phyloP scores from a whole-genome alignment of 2,797 vertebrate genomes.

The Dallia pectoralis region DNA sequence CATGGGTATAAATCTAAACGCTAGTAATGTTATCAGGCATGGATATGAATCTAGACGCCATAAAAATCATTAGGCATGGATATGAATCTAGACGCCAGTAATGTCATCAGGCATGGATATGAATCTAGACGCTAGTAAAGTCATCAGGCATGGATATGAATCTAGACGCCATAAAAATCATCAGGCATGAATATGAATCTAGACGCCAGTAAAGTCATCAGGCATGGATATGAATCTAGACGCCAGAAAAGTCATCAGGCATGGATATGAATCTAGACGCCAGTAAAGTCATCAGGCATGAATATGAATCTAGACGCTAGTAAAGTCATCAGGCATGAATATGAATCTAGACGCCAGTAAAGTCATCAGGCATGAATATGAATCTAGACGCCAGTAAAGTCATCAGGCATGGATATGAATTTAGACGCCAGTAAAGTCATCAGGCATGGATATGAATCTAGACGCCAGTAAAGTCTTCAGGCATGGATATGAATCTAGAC shows the following conservation, averaged over 20 bases:
- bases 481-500: too few relatives aligned
- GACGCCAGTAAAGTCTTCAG: slow-evolving; percentile 50
- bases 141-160: too few relatives aligned
- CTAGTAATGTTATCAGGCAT: slow-evolving; percentile 34
- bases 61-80: neutral
- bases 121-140: slow-evolving; percentile 49
- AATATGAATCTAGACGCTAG: slow-evolving; percentile 49
- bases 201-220: slow-evolving; percentile 50
- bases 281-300: slow-evolving; percentile 50
- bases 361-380: too few relatives aligned
- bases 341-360: slow-evolving; percentile 50
- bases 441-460: too few relatives aligned
- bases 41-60: too few relatives aligned
- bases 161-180: neutral
- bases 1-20: too few relatives aligned
- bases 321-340: neutral
- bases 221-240: too few relatives aligned
- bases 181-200: too few relatives aligned
- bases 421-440: slow-evolving; percentile 50
- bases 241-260: slow-evolving; percentile 50
- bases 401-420: too few relatives aligned
- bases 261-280: too few relatives aligned
- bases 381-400: slow-evolving; percentile 49
- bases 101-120: too few relatives aligned
- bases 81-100: slow-evolving; percentile 50